Base-by-base conservation (phyloP, 2,888 invertebrate species). In the Trimorus sp. region DNA sequence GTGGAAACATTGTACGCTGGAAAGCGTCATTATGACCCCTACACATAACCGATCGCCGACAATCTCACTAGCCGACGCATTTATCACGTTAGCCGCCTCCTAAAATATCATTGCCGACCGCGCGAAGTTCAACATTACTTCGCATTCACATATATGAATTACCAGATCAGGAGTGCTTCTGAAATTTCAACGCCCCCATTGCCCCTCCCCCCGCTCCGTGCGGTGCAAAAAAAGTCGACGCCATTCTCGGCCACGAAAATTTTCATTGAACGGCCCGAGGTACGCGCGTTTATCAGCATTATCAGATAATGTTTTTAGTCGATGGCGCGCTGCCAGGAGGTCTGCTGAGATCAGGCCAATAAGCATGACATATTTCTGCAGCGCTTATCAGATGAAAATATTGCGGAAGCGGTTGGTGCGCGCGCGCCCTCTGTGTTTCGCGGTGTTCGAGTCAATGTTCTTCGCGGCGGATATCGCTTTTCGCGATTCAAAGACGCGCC, bases 341-440 rank as follows among this genome's bases (percentile, higher is more conserved):
- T 74, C 58, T 74, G 73, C 62, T 77, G 74, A 77, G 77, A 74
- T 84, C 77, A 77, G 74, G 79, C 82, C 84, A 84, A 82, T 84
- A 82, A 79, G 76, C 79, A 74, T 84, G 82, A 82, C 79, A 79
- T 84, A 82, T 82, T 84, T 82, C 79, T 82, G 79, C 82, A 62
- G 73, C 58, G 77, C 62, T 75, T 79, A 82, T 79, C 77, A 70
- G 71, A 84, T 82, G 71, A 82, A 84, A 84, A 84, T 82, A 82
- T 84, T 84, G 77, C 84, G 70, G 74, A 79, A 82, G 60, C 51
- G 49, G 68, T 48, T 26, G 26, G 49, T 68, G 60, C 63, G 48
- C 60, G 48, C 60, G 68, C 16, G 45, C 66, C 26, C 26, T 26
- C 26, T 26, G 26, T 26, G 76, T 79, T 42, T 65, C 63, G 36